Evolutionary conservation across 2,113 vertebrate species (phyloP), one percentile per base, ranked within the genome.

Genomic region (Centropus bengalensis): DNA sequence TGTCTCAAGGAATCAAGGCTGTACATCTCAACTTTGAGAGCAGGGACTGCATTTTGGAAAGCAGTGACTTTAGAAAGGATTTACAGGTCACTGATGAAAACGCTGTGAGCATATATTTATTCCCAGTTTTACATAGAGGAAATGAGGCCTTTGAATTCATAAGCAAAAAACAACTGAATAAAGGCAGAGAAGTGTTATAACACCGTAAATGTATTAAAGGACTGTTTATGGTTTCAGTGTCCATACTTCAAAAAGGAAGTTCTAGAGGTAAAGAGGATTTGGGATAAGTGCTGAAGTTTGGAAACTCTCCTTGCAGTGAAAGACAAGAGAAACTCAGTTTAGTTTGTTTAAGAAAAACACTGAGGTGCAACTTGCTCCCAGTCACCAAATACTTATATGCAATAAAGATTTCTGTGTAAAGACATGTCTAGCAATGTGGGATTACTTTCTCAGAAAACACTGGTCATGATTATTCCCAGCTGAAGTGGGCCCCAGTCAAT

Each of bases 1-100:
- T 82, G 74, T 84, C 75, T 87, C 40, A 10, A 85, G 89, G 78
- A 91, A 93, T 91, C 70, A 92, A 49, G 45, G 51, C 33, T 85
- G 63, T 45, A 63, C 67, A 91, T 80, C 78, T 91, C 84, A 91
- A 2, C 12, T 26, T 32, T 28, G 51, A 66, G 45, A 66, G 32
- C 4, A 0, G 54, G 44, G 38, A 52, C 44, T 60, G 38, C 10
- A 1, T 73, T 78, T 71, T 42, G 69, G 60, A 64, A 75, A 78
- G 62, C n/a, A 79, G 56, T 6, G 68, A 21, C 38, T 93, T 68
- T 78, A 68, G 60, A 86, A 91, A 45, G 56, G 47, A 64, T 64
- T 96, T 87, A 69, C 54, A 44, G 13, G 32, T 70, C 52, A 58
- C 52, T 56, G 42, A 24, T 27, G 62, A 27, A 83, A 60, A 56